phyloP scores from a whole-genome alignment of 1,140 invertebrate species.

The Drosophila bocqueti region DNA sequence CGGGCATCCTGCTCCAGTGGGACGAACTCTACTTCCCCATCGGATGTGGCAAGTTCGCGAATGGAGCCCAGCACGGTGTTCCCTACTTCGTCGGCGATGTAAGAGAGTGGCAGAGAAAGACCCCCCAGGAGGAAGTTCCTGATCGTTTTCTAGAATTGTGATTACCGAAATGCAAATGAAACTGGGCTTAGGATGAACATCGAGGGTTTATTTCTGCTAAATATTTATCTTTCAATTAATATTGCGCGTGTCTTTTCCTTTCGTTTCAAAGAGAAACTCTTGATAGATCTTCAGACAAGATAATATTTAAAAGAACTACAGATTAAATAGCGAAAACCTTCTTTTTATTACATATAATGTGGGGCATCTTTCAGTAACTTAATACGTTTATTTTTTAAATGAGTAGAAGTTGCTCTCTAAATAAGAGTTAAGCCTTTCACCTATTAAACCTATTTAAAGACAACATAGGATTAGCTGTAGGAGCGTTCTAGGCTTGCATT shows the following conservation, averaged over 20 bases:
- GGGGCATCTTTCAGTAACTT: background rate
- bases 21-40: slow-evolving; percentile 88
- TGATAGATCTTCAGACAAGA: background rate
- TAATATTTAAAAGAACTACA: background rate
- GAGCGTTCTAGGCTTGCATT: background rate
- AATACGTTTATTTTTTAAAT: background rate
- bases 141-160: slow-evolving; percentile 1
- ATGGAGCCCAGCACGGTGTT: slow-evolving; percentile 75
- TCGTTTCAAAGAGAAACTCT: background rate
- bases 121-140: background rate
- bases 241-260: background rate
- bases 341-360: background rate
- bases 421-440: too few species aligned
- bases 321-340: background rate
- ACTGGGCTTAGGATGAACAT: background rate
- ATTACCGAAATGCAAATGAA: background rate
- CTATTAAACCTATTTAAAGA: background rate
- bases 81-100: slow-evolving; percentile 71
- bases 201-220: background rate
- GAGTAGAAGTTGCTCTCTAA: background rate
- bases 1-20: slow-evolving; percentile 87
- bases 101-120: slow-evolving; percentile 36
- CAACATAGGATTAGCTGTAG: background rate
- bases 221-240: background rate
- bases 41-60: slow-evolving; percentile 86